Percentiles rank a stretch among this genome's conserved stretches.
These are phyloP conservation scores for Fissipunctia ypsillon DNA, from an alignment of 2,888 invertebrate species.

Conservation along the genomic window DNA sequence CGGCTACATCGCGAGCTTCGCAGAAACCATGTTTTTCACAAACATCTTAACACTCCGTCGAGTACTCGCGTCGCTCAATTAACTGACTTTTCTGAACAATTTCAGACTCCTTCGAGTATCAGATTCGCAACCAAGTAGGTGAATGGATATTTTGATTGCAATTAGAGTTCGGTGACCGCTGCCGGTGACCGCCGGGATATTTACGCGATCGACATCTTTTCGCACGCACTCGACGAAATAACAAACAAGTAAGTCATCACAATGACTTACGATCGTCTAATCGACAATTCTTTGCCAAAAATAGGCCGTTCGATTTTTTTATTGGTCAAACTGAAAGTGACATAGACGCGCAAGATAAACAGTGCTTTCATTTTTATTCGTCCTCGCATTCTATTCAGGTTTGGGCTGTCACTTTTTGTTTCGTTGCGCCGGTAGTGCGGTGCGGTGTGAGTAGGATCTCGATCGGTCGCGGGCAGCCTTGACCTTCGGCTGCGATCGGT, in stretches of 20 bases:
- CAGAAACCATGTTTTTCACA: constrained; percentile 76
- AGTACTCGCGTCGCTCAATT: constrained; percentile 75
- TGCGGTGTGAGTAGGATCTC: constrained; percentile 74
- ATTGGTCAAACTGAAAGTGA: constrained; percentile 61
- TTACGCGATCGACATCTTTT: constrained; percentile 75
- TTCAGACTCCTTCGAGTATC: constrained; percentile 65
- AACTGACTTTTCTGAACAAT: constrained; percentile 73
- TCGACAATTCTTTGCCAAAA: constrained; percentile 33
- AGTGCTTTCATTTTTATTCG: constrained; percentile 90
- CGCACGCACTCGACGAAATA: constrained; percentile 73
- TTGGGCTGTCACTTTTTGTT: constrained; percentile 90
- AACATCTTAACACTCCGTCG: constrained; percentile 75
- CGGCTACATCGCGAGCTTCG: constrained; percentile 67
- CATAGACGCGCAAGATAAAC: constrained; percentile 73
- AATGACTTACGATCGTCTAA: constrained; percentile 72
- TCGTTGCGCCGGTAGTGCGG: constrained; percentile 80
- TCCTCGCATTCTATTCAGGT: constrained; percentile 89
- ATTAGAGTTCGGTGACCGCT: constrained; percentile 74
- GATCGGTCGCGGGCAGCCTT: constrained; percentile 84
- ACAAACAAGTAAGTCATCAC: constrained; percentile 75
- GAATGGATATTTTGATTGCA: constrained; percentile 73
- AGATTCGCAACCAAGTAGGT: constrained; percentile 67
- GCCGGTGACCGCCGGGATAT: constrained; percentile 77
- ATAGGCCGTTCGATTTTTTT: constrained; percentile 43
- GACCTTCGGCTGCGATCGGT: constrained; percentile 88